Percentiles rank a stretch among this genome's conserved stretches.
Conservation (phyloP, 64 coral and sea anemone genomes). For the Montipora sp. region DNA sequence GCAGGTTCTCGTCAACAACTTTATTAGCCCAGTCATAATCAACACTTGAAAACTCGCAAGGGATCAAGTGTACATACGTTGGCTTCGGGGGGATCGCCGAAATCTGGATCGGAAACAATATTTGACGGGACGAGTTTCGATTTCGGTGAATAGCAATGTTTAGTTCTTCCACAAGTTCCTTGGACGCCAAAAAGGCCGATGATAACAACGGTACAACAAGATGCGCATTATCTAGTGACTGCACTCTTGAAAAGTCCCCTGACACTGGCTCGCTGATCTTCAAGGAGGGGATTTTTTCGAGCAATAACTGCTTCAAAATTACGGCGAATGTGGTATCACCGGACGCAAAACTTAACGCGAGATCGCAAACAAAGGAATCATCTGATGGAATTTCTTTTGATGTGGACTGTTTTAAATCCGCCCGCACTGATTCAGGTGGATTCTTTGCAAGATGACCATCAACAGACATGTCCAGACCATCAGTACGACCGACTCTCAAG, state of each 20-base stretch:
- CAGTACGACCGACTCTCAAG: neutral
- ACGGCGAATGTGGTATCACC: conserved; percentile 50
- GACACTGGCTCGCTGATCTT: conserved; percentile 49
- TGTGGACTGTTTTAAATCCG: neutral
- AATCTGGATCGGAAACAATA: conserved; percentile 65
- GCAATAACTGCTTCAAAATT: conserved; percentile 71
- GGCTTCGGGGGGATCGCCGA: conserved; percentile 53
- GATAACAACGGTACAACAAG: conserved; percentile 74
- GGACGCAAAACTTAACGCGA: conserved; percentile 71
- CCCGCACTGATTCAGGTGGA: neutral
- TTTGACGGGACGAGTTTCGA: conserved; percentile 41
- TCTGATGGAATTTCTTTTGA: neutral
- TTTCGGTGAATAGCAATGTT: conserved; percentile 85
- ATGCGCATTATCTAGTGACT: conserved; percentile 60
- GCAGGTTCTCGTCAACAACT: neutral
- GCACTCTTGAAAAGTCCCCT: conserved; percentile 55
- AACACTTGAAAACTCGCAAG: conserved; percentile 57
- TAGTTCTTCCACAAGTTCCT: conserved; percentile 80
- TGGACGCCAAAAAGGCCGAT: conserved; percentile 55
- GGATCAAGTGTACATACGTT: conserved; percentile 74
- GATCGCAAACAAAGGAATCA: neutral
- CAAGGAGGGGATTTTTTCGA: conserved; percentile 44
- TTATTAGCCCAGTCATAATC: conserved; percentile 61
- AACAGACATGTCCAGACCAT: neutral
- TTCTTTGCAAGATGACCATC: neutral